These are phyloP conservation scores for Gymnarchus niloticus DNA, from an alignment of 2,113 vertebrate species.

Conservation along the genomic window DNA sequence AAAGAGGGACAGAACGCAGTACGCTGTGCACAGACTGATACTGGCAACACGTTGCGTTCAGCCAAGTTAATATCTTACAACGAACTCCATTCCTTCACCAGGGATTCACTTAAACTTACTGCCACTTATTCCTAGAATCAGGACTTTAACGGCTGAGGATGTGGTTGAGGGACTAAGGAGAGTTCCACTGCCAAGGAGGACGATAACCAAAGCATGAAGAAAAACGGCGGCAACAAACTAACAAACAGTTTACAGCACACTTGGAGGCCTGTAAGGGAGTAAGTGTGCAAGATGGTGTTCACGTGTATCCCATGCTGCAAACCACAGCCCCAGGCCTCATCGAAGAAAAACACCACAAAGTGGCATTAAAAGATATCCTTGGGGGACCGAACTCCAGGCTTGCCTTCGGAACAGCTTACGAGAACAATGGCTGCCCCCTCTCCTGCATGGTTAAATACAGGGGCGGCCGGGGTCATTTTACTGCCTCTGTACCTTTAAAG, in stretches of 20 bases:
- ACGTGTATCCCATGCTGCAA: not conserved
- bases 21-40: not conserved
- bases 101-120: constrained; percentile 36
- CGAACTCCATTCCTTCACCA: constrained; percentile 58
- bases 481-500: constrained; percentile 62
- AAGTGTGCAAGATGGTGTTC: not conserved
- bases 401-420: constrained; percentile 13
- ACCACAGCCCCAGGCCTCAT: not conserved
- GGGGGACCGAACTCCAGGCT: not conserved
- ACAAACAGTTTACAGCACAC: not conserved
- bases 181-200: constrained; percentile 58
- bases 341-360: not conserved
- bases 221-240: not conserved
- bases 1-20: not conserved
- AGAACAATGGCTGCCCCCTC: constrained; percentile 33
- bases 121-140: constrained; percentile 48
- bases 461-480: constrained; percentile 44
- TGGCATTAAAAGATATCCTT: not conserved
- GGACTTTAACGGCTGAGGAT: constrained; percentile 62
- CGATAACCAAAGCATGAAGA: not conserved
- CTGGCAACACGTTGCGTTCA: constrained; percentile 22
- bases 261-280: not conserved
- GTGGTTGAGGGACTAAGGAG: constrained; percentile 1
- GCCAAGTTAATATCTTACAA: constrained; percentile 42
- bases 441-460: constrained; percentile 35